A percentile compares a stretch with the other conserved stretches of the same genome.
phyloP scores from a whole-genome alignment of 2,888 invertebrate genomes.

The Ectemnius continuus region DNA sequence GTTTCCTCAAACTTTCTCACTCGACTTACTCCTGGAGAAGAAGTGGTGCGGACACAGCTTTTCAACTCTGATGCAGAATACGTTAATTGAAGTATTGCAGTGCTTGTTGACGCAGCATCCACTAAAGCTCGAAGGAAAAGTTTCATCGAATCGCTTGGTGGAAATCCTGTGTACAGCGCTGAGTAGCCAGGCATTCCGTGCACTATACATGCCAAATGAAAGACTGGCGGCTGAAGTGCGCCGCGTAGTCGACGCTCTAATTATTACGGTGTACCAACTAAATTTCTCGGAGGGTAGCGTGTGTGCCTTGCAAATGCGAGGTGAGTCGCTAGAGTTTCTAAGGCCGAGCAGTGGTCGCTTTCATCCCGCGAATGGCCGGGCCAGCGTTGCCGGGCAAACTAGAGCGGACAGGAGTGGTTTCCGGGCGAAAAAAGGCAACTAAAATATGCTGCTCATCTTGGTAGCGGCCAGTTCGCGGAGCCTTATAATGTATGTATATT shows the following conservation, averaged over 20 bases:
- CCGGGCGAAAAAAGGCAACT: conserved; percentile 26
- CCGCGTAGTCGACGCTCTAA: conserved; percentile 39
- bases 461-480: conserved; percentile 39
- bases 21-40: no score
- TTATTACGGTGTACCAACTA: conserved; percentile 55
- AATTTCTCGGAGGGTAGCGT: conserved; percentile 44
- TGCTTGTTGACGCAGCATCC: no score
- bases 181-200: not conserved
- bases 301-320: conserved; percentile 50
- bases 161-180: no score
- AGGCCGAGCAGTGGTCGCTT: conserved; percentile 21
- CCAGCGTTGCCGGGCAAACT: conserved; percentile 5
- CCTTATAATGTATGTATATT: conserved; percentile 48
- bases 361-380: conserved; percentile 21
- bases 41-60: no score
- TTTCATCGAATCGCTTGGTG: no score
- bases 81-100: no score
- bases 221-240: conserved; percentile 36
- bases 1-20: no score
- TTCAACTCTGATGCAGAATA: no score
- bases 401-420: conserved; percentile 16
- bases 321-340: conserved; percentile 59
- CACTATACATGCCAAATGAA: not conserved
- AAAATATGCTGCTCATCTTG: conserved; percentile 36
- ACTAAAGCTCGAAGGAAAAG: no score